A percentile compares a stretch with the other conserved stretches of the same genome.
These are phyloP conservation scores for Isurus oxyrinchus DNA, from an alignment of 2,113 vertebrate genomes.

Conservation along the genomic window DNA sequence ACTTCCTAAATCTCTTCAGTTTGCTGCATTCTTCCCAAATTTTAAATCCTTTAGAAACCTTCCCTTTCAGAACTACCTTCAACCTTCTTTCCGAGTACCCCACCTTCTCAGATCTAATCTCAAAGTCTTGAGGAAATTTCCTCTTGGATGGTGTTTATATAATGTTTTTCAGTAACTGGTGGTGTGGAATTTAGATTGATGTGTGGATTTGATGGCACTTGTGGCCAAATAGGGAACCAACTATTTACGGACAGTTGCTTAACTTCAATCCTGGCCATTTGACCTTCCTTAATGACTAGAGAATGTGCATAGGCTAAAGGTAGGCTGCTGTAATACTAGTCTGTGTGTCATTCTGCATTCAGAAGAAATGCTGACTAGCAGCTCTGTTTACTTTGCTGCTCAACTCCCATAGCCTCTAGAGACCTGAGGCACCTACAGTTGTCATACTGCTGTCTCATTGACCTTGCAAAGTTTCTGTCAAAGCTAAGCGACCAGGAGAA, in stretches of 20 bases:
- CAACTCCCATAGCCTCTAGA: not conserved
- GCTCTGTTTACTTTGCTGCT: not conserved
- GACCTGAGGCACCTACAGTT: not conserved
- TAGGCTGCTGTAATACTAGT: not conserved
- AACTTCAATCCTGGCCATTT: not conserved
- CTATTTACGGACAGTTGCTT: not conserved
- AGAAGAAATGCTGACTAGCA: not conserved
- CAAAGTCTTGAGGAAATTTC: not conserved
- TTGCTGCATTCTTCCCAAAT: not conserved
- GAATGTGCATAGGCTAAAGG: not conserved
- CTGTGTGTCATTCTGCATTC: not conserved
- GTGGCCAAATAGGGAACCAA: not conserved
- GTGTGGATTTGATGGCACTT: not conserved
- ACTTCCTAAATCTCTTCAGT: not conserved
- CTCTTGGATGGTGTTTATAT: not conserved
- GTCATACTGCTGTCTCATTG: not conserved
- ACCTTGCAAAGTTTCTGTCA: not conserved
- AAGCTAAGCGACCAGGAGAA: not conserved
- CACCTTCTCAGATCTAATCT: not conserved
- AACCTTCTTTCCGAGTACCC: not conserved
- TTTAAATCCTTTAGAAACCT: not conserved
- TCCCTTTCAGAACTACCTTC: not conserved
- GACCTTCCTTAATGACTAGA: not conserved
- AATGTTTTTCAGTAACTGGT: no score
- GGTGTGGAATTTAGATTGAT: not conserved